Base-by-base conservation (phyloP, 2,888 invertebrate genomes). In the Plagiodera versicolora region DNA sequence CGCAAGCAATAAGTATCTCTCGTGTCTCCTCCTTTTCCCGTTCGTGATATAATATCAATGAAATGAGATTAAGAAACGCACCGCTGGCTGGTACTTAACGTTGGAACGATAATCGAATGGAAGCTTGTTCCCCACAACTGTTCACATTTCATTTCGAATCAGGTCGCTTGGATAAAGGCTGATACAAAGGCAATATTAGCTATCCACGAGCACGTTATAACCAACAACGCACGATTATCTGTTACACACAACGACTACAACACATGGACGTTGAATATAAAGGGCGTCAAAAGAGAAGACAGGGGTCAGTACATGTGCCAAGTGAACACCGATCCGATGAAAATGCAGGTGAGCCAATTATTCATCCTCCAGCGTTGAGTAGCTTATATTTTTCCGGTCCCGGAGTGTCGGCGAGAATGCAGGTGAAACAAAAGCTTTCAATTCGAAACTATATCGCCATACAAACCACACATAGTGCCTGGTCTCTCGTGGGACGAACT, bases 161-260 rank as follows among this genome's bases (percentile, higher is more conserved):
- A 95, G 94, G 94, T 95, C 77, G 94, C 94, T 72, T 95, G 94
- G 94, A 94, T 95, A 82, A 94, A 94, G 82, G 93, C 94, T 68
- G 94, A 94, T 83, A 93, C 93, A 70, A 94, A 94, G 83, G 94
- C 94, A 72, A 92, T 94, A 80, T 85, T 95, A 79, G 94, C 94
- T 70, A 94, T 94, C 79, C 94, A 95, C 82, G 94, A 94, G 80
- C 92, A 93, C 81, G 94, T 94, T 79, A 94, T 95, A 83, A 94
- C 94, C 74, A 94, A 94, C 86, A 94, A 94, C 84, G 91, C 90
- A 71, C 85, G 94, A 75, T 86, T 94, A 76, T 89, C 91, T 74
- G 94, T 94, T 75, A 93, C 92, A 67, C 94, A 94, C 85, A 94
- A 91, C 82, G 94, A 94, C 83, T 91, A 88, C 84, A 93, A 94